Conservation (phyloP, 2,797 vertebrate species). For the Myotis pilosus region DNA sequence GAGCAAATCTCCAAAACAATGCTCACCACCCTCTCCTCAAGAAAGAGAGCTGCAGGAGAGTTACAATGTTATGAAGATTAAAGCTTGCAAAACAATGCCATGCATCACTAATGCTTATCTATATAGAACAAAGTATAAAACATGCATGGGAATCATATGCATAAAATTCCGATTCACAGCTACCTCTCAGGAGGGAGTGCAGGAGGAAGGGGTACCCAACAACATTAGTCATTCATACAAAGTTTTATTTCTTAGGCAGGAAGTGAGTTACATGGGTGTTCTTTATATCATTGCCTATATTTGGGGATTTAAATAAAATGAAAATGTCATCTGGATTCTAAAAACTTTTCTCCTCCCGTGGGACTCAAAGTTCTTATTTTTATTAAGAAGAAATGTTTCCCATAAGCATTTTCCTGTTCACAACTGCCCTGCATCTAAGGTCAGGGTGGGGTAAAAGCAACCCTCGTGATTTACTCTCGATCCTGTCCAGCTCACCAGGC, state of each 20-base stretch:
- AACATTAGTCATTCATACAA: no score
- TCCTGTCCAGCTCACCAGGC: neutral
- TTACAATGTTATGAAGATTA: neutral
- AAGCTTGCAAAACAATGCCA: neutral
- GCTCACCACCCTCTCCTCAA: neutral
- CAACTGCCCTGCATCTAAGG: neutral
- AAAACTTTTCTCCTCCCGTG: neutral
- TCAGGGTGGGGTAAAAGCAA: neutral
- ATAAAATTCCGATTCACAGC: neutral
- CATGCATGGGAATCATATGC: neutral
- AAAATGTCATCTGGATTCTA: neutral
- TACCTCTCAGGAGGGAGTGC: neutral
- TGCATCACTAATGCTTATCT: neutral
- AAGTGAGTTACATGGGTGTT: neutral
- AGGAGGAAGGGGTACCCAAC: no score
- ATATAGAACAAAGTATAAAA: neutral
- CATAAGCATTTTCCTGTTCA: neutral
- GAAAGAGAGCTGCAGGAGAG: neutral
- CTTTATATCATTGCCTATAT: neutral
- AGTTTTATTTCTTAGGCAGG: neutral
- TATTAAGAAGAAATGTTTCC: neutral
- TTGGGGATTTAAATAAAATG: neutral
- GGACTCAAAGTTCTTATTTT: neutral
- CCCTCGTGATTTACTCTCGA: neutral
- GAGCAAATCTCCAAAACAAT: neutral